Evolutionary conservation across 2,797 vertebrate species (phyloP), one percentile per base, ranked within the genome.

Genomic region (Myripristis murdjan): DNA sequence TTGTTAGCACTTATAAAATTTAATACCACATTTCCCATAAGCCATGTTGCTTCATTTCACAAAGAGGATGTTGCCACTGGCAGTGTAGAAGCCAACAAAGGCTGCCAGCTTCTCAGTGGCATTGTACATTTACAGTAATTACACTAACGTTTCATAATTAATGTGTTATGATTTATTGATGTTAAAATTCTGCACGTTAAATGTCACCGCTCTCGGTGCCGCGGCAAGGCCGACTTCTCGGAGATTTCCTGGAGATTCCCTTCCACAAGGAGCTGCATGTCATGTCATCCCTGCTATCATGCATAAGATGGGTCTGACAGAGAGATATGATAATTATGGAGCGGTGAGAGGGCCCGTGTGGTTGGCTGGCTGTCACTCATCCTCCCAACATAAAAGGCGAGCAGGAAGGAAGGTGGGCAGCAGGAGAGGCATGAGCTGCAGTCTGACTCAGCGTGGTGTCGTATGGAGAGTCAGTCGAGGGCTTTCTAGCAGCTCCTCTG

Each of bases 401-500:
- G 22, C 20, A 62, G 64, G 57, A 43, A 64, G 49, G 41, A 44
- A 70, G 56, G 76, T 74, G 69, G 65, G 75, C 35, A 33, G 70
- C 5, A 16, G 52, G 48, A 68, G 28, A 59, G 11, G 12, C 18
- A 20, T 4, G 9, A 26, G 7, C 52, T 31, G 23, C 5, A 33
- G 55, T 60, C 64, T 87, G 84, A 86, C 14, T 87, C 83, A 81
- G 22, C 49, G 23, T 62, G 70, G 51, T n/a, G n/a, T 55, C 53
- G 60, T 47, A 6, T n/a, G 68, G 51, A 37, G 63, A 67, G 67
- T 55, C 20, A 9, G 37, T 2, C 26, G 6, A 6, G 6, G 1
- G 58, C 63, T 5, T 14, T 4, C 23, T 64, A 1, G 3, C 49
- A 18, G 53, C 26, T 60, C 43, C 12, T 0, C 62, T 59, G 53